Evolutionary conservation across 2,113 vertebrate genomes (phyloP).

Genomic region (Clarias gariepinus): DNA sequence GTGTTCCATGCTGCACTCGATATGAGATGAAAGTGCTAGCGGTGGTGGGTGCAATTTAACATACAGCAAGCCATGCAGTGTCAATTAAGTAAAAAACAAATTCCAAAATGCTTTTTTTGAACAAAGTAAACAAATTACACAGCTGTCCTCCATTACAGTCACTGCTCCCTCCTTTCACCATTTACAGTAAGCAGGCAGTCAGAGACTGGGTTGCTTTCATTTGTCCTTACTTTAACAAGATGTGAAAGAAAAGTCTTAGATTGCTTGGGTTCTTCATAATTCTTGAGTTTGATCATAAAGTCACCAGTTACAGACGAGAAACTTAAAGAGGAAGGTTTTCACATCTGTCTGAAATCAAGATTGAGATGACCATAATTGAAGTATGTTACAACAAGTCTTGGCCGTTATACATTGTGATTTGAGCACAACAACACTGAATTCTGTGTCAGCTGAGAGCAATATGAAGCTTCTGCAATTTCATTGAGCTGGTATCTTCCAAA

Average conservation of each 20-base stretch:
- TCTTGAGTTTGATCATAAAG: background rate
- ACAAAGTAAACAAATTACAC: slow-evolving; percentile 10
- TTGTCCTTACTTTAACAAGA: slow-evolving; percentile 11
- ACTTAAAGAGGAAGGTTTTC: background rate
- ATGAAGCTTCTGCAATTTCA: too few species aligned
- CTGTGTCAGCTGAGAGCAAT: too few species aligned
- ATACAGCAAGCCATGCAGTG: slow-evolving; percentile 70
- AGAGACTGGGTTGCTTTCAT: background rate
- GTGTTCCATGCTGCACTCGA: slow-evolving; percentile 65
- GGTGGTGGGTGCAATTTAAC: slow-evolving; percentile 55
- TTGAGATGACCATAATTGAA: too few species aligned
- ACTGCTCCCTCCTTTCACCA: slow-evolving; percentile 16
- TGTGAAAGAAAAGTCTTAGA: background rate
- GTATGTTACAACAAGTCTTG: too few species aligned
- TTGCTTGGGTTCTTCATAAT: too few species aligned
- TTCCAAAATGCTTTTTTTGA: slow-evolving; percentile 52
- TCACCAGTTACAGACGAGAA: background rate
- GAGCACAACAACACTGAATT: too few species aligned
- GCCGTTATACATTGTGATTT: too few species aligned
- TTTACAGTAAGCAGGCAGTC: slow-evolving; percentile 2
- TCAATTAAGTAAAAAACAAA: slow-evolving; percentile 54
- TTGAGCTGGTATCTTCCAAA: too few species aligned
- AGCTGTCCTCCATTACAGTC: slow-evolving; percentile 8
- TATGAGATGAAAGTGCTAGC: slow-evolving; percentile 55
- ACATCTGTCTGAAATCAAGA: too few species aligned